A percentile compares a stretch with the other conserved stretches of the same genome.
Evolutionary conservation across 2,888 invertebrate species (phyloP).

Genomic region (Frankliniella intonsa): DNA sequence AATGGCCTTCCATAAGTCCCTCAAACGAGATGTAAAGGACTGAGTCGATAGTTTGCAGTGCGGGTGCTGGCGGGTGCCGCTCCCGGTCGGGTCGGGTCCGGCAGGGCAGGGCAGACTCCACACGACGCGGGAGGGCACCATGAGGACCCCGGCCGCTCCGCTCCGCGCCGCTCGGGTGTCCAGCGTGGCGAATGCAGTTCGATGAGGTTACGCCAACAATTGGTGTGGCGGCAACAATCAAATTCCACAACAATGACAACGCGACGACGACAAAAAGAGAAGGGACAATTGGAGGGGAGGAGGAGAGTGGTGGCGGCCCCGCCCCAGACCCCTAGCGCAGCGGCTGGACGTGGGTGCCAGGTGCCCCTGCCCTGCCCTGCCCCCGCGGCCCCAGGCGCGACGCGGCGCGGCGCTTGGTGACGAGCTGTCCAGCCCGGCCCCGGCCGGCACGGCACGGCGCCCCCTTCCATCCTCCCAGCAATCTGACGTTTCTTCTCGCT

Average conservation of each 20-base stretch:
- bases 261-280: not conserved
- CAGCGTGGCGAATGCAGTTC: not conserved
- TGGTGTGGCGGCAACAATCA: not conserved
- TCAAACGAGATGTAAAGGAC: too few relatives aligned
- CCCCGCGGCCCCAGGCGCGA: not conserved
- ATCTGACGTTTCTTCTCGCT: too few relatives aligned
- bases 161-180: not conserved
- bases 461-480: too few relatives aligned
- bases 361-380: not conserved
- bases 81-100: not conserved
- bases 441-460: too few relatives aligned
- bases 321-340: not conserved
- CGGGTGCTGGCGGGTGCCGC: not conserved
- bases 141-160: not conserved
- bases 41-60: too few relatives aligned
- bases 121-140: not conserved
- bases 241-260: slow-evolving; percentile 23
- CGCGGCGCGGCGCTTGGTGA: not conserved
- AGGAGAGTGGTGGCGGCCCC: not conserved
- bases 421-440: too few relatives aligned
- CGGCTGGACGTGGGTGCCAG: slow-evolving; percentile 8
- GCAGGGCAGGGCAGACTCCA: not conserved
- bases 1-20: too few relatives aligned
- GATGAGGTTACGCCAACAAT: slow-evolving; percentile 20
- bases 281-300: not conserved